Conservation (phyloP, 2,888 invertebrate genomes). For the Amphipyra berbera region DNA sequence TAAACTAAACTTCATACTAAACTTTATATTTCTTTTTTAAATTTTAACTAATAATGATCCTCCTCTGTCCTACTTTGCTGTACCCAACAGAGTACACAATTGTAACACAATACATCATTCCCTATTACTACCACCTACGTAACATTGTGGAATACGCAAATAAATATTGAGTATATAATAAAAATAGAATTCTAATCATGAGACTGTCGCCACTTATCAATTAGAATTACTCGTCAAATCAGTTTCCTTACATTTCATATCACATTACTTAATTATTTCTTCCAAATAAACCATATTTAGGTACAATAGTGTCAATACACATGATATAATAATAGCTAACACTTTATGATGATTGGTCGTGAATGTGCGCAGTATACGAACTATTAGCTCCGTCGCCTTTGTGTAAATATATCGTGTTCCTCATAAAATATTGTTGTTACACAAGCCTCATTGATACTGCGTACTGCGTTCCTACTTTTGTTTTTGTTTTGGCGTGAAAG, state of each 20-base stretch:
- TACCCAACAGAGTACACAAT: too few species aligned
- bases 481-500: conserved; percentile 2
- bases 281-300: conserved; percentile 8
- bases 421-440: conserved; percentile 32
- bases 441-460: conserved; percentile 23
- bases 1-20: too few species aligned
- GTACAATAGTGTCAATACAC: conserved; percentile 12
- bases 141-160: too few species aligned
- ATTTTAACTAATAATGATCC: too few species aligned
- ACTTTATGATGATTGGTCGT: conserved; percentile 40
- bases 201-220: too few species aligned
- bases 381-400: neutral
- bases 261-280: neutral
- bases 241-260: neutral
- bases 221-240: too few species aligned
- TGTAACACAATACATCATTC: too few species aligned
- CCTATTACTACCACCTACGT: too few species aligned
- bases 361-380: neutral
- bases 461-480: neutral
- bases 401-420: conserved; percentile 41
- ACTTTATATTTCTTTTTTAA: too few species aligned
- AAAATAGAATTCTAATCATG: too few species aligned
- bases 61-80: too few species aligned
- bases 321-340: conserved; percentile 10
- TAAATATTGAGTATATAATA: too few species aligned